Evolutionary conservation across 1,140 invertebrate genomes (phyloP), one percentile per base, ranked within the genome.

Genomic region (Megalopta genalis): DNA sequence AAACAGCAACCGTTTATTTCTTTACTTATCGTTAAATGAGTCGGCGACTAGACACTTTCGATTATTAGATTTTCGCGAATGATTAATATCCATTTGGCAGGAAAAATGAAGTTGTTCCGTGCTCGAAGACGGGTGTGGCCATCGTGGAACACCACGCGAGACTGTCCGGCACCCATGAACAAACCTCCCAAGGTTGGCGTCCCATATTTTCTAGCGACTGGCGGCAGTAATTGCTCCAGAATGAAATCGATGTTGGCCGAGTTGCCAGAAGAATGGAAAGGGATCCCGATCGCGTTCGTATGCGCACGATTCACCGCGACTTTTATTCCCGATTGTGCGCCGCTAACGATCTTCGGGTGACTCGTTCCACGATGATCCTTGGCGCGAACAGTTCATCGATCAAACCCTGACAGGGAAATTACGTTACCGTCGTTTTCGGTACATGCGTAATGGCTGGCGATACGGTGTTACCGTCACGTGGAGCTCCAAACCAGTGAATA

Each of bases 211-310:
- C 70, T 54, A 74, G 52, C 74, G 73, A 74, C 42, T 62, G 63
- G 62, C 52, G 54, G 37, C 52, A 16, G 77, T 79, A 79, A 79
- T 79, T 79, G 71, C 63, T 52, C 10, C 3, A 18, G 52, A 62
- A 79, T 60, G 71, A 67, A 74, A 79, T 79, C 77, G 77, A 79
- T 79, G 77, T 42, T 79, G 71, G 42, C 77, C 71, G 77, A 74
- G 37, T 74, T 73, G 71, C 54, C 63, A 59, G 54, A 32, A 79
- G 60, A 27, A 67, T 39, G 14, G 63, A 57, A 74, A 52, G 46
- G 77, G 65, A 63, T 66, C 66, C 73, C 57, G 21, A 63, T 77
- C 67, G 42, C 42, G 6, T 39, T 63, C 21, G 37, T 65, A 59
- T 23, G 60, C 32, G 27, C 62, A 12, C 76, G 69, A 46, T 65